Conservation (phyloP, 2,888 invertebrate genomes). For the Limnephilus lunatus region DNA sequence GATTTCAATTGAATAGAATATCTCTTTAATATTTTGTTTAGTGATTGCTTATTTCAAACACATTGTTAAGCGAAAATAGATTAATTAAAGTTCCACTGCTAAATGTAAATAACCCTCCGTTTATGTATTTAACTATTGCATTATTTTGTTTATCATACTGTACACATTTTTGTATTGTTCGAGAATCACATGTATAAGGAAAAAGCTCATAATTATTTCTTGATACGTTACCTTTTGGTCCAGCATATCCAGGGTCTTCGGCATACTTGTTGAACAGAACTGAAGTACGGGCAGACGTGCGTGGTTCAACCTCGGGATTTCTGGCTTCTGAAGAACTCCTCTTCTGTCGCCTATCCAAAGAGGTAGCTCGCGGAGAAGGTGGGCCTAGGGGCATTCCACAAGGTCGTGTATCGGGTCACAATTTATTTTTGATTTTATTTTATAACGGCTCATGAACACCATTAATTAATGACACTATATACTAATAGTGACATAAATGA, state of each 20-base stretch:
- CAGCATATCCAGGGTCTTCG: conserved; percentile 72
- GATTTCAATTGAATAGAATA: too few relatives aligned
- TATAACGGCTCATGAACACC: background rate
- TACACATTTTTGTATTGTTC: too few relatives aligned
- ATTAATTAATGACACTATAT: background rate
- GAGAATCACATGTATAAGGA: too few relatives aligned
- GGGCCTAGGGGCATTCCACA: conserved; percentile 35
- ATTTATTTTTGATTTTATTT: background rate
- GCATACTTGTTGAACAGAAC: conserved; percentile 86
- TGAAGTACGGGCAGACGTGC: conserved; percentile 76
- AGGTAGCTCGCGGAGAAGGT: conserved; percentile 68
- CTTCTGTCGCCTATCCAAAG: conserved; percentile 69
- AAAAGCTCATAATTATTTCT: background rate
- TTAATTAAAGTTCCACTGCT: too few relatives aligned
- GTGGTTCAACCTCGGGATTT: conserved; percentile 70
- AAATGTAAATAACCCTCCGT: background rate
- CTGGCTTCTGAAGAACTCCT: conserved; percentile 68
- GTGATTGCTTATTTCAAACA: too few relatives aligned
- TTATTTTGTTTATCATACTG: too few relatives aligned
- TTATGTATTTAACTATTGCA: background rate
- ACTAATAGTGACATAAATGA: too few relatives aligned
- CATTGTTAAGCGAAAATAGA: too few relatives aligned
- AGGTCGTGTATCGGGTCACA: background rate
- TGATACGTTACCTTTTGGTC: conserved; percentile 50
- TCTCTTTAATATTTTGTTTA: too few relatives aligned